Evolutionary conservation across 2,113 vertebrate genomes (phyloP).

Genomic region (Gymnobelideus leadbeateri): DNA sequence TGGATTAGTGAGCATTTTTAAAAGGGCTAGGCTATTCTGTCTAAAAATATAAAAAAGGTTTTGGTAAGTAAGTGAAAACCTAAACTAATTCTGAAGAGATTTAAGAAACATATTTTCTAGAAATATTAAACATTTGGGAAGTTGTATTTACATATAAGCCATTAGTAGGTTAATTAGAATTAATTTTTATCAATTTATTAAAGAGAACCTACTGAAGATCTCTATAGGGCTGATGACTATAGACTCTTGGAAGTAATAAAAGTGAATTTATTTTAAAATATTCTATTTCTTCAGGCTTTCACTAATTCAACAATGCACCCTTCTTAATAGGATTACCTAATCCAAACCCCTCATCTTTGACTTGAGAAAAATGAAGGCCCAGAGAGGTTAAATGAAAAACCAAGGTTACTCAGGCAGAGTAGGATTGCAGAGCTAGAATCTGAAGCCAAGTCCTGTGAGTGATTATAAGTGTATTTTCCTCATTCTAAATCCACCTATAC

Average conservation of each 20-base stretch:
- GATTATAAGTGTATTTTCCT: background rate
- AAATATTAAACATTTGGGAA: constrained; percentile 25
- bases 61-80: constrained; percentile 35
- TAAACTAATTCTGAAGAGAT: constrained; percentile 48
- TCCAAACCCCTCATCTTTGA: background rate
- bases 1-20: constrained; percentile 55
- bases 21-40: background rate
- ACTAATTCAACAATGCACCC: constrained; percentile 11
- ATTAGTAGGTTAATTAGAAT: constrained; percentile 34
- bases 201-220: constrained; percentile 5
- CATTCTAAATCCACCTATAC: background rate
- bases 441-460: background rate
- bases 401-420: background rate
- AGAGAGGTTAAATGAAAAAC: background rate
- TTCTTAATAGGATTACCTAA: constrained; percentile 5
- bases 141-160: background rate
- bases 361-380: background rate
- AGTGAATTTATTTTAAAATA: constrained; percentile 44
- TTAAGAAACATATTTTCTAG: constrained; percentile 51
- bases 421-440: background rate
- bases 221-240: background rate
- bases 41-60: constrained; percentile 26
- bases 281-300: constrained; percentile 1
- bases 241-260: constrained; percentile 22
- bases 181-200: constrained; percentile 40